Evolutionary conservation across 2,113 vertebrate genomes (phyloP), one percentile per base, ranked within the genome.

Genomic region (Kryptolebias marmoratus): DNA sequence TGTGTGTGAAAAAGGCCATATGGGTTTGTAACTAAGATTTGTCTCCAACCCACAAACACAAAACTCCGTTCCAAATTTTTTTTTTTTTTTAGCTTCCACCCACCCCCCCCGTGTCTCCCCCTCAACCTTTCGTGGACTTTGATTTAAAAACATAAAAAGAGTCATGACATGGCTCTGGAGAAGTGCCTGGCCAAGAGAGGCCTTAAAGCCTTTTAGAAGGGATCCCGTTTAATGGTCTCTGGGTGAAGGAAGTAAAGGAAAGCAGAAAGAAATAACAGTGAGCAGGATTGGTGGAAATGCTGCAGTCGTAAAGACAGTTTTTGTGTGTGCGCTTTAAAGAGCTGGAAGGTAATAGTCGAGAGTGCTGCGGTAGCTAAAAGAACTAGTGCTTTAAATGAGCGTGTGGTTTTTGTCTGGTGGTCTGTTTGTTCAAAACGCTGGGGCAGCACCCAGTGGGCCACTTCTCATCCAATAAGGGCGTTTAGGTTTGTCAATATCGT

Each of bases 141-240:
- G 87, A 77, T 87, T 90, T 83, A 78, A 89, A 88, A 91, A 89
- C 75, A 90, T 80, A 65, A 85, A 79, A 83, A 89, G 75, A 79
- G 81, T 77, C 68, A 67, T 71, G 78, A 80, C 75, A 82, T 81
- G 63, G 83, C 80, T 86, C 85, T 78, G 83, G 84, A 87, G 74
- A 52, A 89, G 70, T 68, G 77, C 77, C 83, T 64, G 27, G 75
- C 82, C 75, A 83, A 81, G 79, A 86, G 77, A 88, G 80, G 79
- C 81, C 84, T 89, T 84, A 82, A 84, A 87, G 80, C 83, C 83
- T 79, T 91, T 91, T 82, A 83, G 77, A 78, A 68, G 79, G 77
- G 81, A 88, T 90, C 83, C 79, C 75, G 84, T 88, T 90, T 90
- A 89, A 88, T 90, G 80, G 86, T 84, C 88, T 90, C 76, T 61